Conservation (phyloP, 2,113 vertebrate genomes). For the Mionectes macconnelli region DNA sequence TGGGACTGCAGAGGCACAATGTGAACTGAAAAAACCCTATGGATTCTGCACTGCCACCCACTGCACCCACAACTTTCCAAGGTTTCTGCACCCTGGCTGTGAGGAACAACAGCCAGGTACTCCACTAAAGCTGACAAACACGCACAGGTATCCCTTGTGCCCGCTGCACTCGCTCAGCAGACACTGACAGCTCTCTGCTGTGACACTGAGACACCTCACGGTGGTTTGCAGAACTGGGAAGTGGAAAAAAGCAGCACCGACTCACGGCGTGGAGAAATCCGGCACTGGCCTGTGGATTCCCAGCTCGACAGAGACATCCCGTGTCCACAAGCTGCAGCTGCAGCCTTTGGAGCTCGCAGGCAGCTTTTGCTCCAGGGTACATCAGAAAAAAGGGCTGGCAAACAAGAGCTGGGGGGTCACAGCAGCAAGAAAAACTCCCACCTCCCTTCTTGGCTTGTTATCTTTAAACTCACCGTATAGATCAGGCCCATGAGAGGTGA, state of each 20-base stretch:
- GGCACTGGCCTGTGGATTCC: background rate
- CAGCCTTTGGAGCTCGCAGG: background rate
- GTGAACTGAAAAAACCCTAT: accelerated
- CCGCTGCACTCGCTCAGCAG: background rate
- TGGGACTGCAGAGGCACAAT: background rate
- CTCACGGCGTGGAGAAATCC: background rate
- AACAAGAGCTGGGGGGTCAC: accelerated
- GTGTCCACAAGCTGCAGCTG: background rate
- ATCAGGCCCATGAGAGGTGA: slow-evolving; percentile 93
- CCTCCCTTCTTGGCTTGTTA: background rate
- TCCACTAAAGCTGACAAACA: background rate
- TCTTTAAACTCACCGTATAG: slow-evolving; percentile 85
- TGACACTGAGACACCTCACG: background rate
- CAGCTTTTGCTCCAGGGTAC: background rate
- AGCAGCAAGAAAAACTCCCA: background rate
- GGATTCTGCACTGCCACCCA: background rate
- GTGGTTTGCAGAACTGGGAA: background rate
- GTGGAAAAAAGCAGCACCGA: background rate
- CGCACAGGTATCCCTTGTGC: background rate
- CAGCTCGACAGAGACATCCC: slow-evolving; percentile 58
- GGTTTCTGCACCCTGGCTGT: background rate
- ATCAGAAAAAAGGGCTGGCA: background rate
- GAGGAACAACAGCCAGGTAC: background rate
- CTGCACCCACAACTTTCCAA: too few relatives aligned
- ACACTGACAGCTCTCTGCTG: background rate